phyloP scores from a whole-genome alignment of 2,797 vertebrate species.

The Fundulus diaphanus region DNA sequence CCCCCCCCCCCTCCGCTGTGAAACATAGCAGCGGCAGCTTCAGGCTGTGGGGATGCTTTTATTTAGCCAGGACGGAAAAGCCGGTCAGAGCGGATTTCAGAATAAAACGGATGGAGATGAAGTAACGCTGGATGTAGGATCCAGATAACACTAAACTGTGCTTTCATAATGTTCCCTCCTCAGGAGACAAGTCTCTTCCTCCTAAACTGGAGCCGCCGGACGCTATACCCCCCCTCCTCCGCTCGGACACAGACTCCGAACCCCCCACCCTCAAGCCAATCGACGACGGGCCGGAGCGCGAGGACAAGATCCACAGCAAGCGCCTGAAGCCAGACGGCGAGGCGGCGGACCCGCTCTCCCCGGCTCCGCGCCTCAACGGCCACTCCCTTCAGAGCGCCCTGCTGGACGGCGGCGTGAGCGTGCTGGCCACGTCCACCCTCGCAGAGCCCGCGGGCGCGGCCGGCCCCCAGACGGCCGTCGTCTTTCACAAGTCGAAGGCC shows the following conservation, averaged over 20 bases:
- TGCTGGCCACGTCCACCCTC: constrained; percentile 89
- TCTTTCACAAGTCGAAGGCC: constrained; percentile 95
- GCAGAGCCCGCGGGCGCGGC: constrained; percentile 88
- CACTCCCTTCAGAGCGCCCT: constrained; percentile 84
- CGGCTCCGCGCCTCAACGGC: constrained; percentile 76
- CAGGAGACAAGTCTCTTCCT: constrained; percentile 96
- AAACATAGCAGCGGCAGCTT: no score
- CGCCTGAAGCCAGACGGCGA: constrained; percentile 85
- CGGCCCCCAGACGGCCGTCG: constrained; percentile 91
- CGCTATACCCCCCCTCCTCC: constrained; percentile 91
- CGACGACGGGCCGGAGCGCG: constrained; percentile 87
- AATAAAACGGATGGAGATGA: neutral
- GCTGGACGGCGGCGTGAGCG: constrained; percentile 86
- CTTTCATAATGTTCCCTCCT: constrained; percentile 10
- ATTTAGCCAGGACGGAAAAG: neutral
- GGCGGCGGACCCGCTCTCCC: constrained; percentile 81
- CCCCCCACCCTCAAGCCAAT: constrained; percentile 97
- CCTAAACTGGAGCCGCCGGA: constrained; percentile 97
- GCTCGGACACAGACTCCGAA: constrained; percentile 90
- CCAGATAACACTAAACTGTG: neutral
- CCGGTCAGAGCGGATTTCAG: neutral
- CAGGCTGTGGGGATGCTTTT: neutral
- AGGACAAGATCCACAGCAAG: constrained; percentile 79
- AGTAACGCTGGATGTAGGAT: neutral
- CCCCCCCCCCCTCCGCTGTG: no score